phyloP scores from a whole-genome alignment of 1,140 invertebrate genomes.

The Ceratosolen fusciceps region DNA sequence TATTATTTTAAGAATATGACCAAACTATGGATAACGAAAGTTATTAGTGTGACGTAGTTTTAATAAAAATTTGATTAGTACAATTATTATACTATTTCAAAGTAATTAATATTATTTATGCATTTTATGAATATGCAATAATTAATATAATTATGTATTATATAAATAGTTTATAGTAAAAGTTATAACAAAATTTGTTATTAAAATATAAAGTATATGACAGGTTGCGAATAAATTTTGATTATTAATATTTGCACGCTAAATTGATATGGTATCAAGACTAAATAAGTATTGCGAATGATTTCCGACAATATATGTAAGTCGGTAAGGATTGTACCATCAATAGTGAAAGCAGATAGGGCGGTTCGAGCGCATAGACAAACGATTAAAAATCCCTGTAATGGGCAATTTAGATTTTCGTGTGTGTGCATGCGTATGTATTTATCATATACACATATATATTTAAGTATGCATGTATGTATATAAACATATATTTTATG shows the following conservation, averaged over 20 bases:
- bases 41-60: not conserved
- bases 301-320: not conserved
- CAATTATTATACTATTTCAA: not conserved
- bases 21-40: not conserved
- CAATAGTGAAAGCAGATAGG: conserved; percentile 21
- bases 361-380: conserved; percentile 21
- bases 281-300: not conserved
- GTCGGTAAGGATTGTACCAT: not conserved
- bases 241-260: not conserved
- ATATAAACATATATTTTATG: conserved; percentile 20
- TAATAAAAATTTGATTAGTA: not conserved
- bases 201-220: conserved; percentile 6
- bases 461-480: conserved; percentile 30
- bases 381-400: conserved; percentile 23
- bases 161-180: not conserved
- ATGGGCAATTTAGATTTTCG: conserved; percentile 17
- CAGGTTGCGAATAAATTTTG: not conserved
- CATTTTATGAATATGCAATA: not conserved
- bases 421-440: conserved; percentile 25
- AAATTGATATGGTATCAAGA: conserved; percentile 1
- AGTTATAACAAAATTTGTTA: not conserved
- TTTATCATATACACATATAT: no score
- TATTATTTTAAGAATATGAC: not conserved
- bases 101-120: not conserved
- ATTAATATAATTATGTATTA: not conserved